These are phyloP conservation scores for Crotalus tigris DNA, from an alignment of 2,113 vertebrate genomes.

Conservation along the genomic window DNA sequence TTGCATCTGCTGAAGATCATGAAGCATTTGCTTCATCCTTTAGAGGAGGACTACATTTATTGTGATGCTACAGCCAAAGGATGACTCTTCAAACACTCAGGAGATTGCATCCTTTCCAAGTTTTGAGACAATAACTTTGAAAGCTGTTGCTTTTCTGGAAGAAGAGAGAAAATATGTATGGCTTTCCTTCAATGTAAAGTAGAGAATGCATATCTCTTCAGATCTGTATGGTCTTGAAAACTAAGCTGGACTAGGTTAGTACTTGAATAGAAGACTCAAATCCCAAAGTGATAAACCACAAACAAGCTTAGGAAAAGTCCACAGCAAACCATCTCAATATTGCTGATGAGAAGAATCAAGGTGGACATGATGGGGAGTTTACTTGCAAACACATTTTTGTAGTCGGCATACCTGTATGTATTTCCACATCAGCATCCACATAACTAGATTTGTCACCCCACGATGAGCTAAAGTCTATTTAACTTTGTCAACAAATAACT, in stretches of 20 bases:
- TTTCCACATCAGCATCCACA: neutral
- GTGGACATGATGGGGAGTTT: neutral
- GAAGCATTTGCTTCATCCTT: neutral
- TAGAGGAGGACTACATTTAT: neutral
- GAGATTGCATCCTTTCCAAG: neutral
- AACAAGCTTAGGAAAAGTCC: neutral
- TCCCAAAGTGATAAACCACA: neutral
- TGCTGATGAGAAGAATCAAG: neutral
- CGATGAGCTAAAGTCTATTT: neutral
- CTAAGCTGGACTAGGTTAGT: neutral
- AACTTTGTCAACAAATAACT: neutral
- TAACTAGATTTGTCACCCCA: neutral
- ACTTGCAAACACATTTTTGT: neutral
- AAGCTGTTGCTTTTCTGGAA: neutral
- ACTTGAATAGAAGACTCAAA: neutral
- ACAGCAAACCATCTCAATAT: neutral
- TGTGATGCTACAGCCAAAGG: neutral
- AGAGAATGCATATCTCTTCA: neutral
- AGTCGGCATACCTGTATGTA: neutral
- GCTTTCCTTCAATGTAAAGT: neutral
- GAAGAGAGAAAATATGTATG: neutral
- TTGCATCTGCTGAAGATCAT: neutral
- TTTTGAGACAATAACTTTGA: neutral
- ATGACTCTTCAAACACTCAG: neutral
- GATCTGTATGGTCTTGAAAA: neutral